Percentiles rank a stretch among this genome's conserved stretches.
Conservation (phyloP, 2,888 invertebrate species). For the Miltochrista miniata region DNA sequence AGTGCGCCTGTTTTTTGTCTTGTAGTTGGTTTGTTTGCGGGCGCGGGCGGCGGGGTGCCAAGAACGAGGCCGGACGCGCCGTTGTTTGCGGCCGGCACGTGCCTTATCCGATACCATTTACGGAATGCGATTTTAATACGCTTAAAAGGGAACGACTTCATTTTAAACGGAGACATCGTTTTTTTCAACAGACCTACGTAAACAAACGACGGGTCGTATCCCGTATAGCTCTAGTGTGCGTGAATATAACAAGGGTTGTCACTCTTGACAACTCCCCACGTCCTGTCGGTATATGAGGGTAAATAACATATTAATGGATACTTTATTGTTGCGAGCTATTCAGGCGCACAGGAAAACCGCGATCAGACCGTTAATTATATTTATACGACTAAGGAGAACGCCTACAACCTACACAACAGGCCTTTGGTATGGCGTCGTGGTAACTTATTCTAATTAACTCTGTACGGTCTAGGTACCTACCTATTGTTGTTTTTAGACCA, state of each 20-base stretch:
- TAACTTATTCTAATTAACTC: neutral
- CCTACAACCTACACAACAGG: neutral
- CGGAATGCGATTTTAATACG: slow-evolving; percentile 75
- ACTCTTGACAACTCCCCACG: neutral
- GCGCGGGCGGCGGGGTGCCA: slow-evolving; percentile 12
- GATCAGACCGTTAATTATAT: slow-evolving; percentile 2
- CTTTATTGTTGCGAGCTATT: slow-evolving; percentile 10
- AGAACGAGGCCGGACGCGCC: slow-evolving; percentile 36
- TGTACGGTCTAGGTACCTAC: no score
- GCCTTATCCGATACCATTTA: slow-evolving; percentile 74
- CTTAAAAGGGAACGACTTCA: slow-evolving; percentile 66
- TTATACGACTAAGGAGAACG: neutral
- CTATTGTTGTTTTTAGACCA: neutral
- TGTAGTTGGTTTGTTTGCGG: slow-evolving; percentile 27
- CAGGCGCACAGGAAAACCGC: slow-evolving; percentile 34
- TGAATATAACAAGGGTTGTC: slow-evolving; percentile 7
- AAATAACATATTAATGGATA: slow-evolving; percentile 28
- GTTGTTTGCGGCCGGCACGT: slow-evolving; percentile 64
- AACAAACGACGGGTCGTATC: slow-evolving; percentile 21
- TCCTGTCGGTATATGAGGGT: slow-evolving; percentile 10
- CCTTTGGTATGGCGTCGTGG: neutral
- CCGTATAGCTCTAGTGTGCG: slow-evolving; percentile 7
- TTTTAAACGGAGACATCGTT: slow-evolving; percentile 57
- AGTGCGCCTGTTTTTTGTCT: slow-evolving; percentile 27
- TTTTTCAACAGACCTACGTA: slow-evolving; percentile 51